Evolutionary conservation across 2,797 vertebrate genomes (phyloP).

Genomic region (Pipistrellus kuhlii): DNA sequence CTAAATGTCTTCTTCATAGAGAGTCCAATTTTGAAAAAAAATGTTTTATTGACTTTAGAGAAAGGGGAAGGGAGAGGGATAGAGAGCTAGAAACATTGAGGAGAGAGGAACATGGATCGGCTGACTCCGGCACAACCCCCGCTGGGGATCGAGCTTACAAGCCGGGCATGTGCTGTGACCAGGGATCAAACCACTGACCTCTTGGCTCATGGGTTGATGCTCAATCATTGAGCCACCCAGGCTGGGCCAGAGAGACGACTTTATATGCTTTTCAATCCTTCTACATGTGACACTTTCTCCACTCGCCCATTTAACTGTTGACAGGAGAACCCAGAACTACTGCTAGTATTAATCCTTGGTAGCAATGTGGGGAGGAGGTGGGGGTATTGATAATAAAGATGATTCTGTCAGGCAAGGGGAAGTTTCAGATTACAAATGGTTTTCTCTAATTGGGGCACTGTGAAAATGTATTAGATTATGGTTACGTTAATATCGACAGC

Average conservation of each 20-base stretch:
- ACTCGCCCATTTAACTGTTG: not conserved
- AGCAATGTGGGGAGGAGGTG: not conserved
- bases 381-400: not conserved
- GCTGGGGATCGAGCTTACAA: too few species aligned
- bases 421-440: not conserved
- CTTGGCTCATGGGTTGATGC: too few species aligned
- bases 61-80: too few species aligned
- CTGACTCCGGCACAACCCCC: too few species aligned
- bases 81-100: too few species aligned
- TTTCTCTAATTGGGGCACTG: constrained; percentile 19
- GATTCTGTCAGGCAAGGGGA: not conserved
- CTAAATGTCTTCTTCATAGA: constrained; percentile 40
- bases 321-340: not conserved
- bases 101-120: too few species aligned
- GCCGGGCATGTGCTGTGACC: too few species aligned
- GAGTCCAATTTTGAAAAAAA: not conserved
- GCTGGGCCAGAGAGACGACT: not conserved
- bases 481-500: constrained; percentile 58
- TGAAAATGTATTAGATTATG: constrained; percentile 13
- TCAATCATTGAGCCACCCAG: too few species aligned
- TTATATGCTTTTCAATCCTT: constrained; percentile 2
- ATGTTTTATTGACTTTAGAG: too few species aligned
- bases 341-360: not conserved
- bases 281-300: not conserved
- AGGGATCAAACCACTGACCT: too few species aligned